Base-by-base conservation (phyloP, 1,140 invertebrate species). In the Stegodyphus mimosarum region DNA sequence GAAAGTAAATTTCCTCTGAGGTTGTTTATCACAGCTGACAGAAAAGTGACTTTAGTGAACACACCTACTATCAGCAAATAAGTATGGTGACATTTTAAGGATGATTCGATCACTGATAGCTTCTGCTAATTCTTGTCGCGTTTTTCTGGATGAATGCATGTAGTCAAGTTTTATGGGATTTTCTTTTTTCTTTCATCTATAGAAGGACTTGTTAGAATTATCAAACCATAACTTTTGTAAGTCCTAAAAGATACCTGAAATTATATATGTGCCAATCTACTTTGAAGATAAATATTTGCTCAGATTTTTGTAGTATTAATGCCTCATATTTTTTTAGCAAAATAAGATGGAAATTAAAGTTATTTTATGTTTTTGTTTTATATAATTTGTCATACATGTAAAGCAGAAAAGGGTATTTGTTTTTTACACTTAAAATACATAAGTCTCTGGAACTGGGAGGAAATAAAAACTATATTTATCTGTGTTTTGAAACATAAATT, bases 221-320 rank as follows among this genome's bases (percentile, higher is more conserved):
- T 51, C 13, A 72, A 63, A 81, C 55, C 52, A 71, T 80, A 17
- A 69, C 53, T 81, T 60, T 81, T 52, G 53, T 49, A 79, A 79
- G 70, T 15, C 9, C 13, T 50, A 70, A 66, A 81, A 71, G 4
- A 78, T 18, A 13, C 17, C 64, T 55, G 33, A 80, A 83, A 74
- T 73, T 74, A 33, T 74, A 13, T 66, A 52, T 67, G 80, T 83
- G 80, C 80, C 80, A 83, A 83, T 83, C 60, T 60, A 74, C n/a
- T 64, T 53, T 48, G 53, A 33, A 72, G 33, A 33, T 33, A 33
- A 33, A 3, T 33, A 33, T 33, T 33, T 33, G 33, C 33, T 33
- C 33, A 33, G 33, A 33, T 67, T 63, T 63, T 63, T 11, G 11
- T 63, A 11, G n/a, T 63, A 11, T 83, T 83, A 66, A 77, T 66